Percentiles rank a stretch among this genome's conserved stretches.
Conservation (phyloP, 37 sponge, comb jelly and placozoan species). For the Hexactinellida sp. region DNA sequence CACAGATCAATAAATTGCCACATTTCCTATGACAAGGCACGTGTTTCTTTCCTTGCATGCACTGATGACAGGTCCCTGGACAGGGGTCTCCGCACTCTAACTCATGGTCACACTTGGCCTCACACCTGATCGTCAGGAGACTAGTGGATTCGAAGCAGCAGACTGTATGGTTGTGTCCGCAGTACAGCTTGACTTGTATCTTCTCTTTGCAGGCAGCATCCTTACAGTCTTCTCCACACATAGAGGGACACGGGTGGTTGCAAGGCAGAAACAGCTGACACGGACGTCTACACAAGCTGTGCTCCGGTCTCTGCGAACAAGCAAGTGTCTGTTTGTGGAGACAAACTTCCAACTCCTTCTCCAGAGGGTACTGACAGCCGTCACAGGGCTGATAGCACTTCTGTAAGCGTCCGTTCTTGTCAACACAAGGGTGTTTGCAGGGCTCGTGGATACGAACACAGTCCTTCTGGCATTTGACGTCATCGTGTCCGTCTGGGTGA, state of each 20-base stretch:
- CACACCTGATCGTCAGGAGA: background rate
- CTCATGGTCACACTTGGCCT: background rate
- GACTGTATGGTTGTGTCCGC: background rate
- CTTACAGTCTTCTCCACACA: constrained; percentile 36
- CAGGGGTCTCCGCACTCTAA: constrained; percentile 9
- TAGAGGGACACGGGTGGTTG: constrained; percentile 30
- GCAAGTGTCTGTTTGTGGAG: constrained; percentile 24
- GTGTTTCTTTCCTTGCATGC: constrained; percentile 18
- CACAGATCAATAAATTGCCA: constrained; percentile 29
- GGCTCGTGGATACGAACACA: constrained; percentile 22
- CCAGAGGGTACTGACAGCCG: constrained; percentile 30
- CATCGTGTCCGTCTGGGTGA: constrained; percentile 53
- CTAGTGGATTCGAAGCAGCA: constrained; percentile 5
- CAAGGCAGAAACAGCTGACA: constrained; percentile 41
- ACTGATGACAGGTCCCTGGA: constrained; percentile 8
- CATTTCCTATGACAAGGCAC: constrained; percentile 19
- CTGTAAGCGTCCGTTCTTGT: background rate
- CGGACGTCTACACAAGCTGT: constrained; percentile 20
- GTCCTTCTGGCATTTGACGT: constrained; percentile 32
- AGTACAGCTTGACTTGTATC: constrained; percentile 8
- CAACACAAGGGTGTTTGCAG: constrained; percentile 19
- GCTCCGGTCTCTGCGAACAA: constrained; percentile 25
- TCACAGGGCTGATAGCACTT: constrained; percentile 42
- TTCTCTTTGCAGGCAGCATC: constrained; percentile 2
- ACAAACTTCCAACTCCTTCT: constrained; percentile 30